Evolutionary conservation across 92 coral and sea anemone species (phyloP), one percentile per base, ranked within the genome.

Genomic region (Palythoa grandis): DNA sequence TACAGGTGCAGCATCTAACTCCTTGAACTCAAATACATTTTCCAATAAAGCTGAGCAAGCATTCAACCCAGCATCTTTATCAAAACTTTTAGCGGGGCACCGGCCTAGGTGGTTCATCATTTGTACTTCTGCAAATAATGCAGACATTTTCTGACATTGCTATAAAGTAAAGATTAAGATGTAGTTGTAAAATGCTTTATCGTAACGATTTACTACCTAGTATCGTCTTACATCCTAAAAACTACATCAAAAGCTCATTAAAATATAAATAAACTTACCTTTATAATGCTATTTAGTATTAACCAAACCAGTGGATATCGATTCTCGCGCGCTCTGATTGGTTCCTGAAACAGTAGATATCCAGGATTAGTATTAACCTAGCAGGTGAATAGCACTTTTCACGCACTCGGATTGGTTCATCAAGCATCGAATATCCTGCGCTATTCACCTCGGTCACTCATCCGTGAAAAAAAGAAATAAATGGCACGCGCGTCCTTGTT

Each of bases 1-100:
- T 56, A 56, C 61, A 56, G 61, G 61, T 56, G 61, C 61, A 56
- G 61, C 61, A 56, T 56, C 61, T 56, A 56, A 56, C 61, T 56
- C 61, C 61, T 56, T 56, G 61, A 56, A 56, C 14, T 8, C 16
- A 56, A 11, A 56, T 56, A 56, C 9, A 56, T 56, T 56, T 14
- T 56, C 61, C 61, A 56, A 8, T 12, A 56, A 56, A 56, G 61
- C 13, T 56, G 61, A 8, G 61, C 10, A 56, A 56, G 61, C 61
- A 7, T 56, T 11, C 11, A 56, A 56, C 10, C 61, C 61, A 56
- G 61, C 19, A 56, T 56, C 19, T 56, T 56, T 56, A 56, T 56
- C 61, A 56, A 56, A 56, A 56, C 61, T 16, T 56, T 56, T 56
- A 56, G 61, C 61, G 61, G 61, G 61, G 61, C 3, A 56, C n/a